Evolutionary conservation across 2,888 invertebrate genomes (phyloP), one percentile per base, ranked within the genome.

Genomic region (Tuta absoluta): DNA sequence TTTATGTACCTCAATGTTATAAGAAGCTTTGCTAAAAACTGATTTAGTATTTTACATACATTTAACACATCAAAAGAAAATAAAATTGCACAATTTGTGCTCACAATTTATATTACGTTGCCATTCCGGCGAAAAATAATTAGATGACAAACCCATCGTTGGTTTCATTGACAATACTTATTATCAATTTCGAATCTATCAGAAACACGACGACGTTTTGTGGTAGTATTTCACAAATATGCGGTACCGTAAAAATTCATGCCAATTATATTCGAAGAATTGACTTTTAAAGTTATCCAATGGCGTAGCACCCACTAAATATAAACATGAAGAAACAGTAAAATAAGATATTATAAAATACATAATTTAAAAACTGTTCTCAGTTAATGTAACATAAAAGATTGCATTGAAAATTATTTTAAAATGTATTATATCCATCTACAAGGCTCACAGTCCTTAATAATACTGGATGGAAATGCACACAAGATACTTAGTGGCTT

Each of bases 141-240:
- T 74, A 75, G 77, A 75, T 75, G 75, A 80, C 77, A 77, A 79
- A 75, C 82, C 86, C 82, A 63, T 70, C 37, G 65, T 68, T 81
- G 83, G 81, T 67, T 72, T 70, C 82, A 77, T 75, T 79, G 81
- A 82, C 82, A 86, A 84, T 78, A 82, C 84, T 85, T 86, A 79
- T 69, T 69, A 85, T 89, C 90, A 90, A 89, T 90, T 90, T 90
- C 90, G 89, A 91, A 89, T 84, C 89, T 88, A 90, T 87, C 90
- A 89, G 89, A 86, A 78, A 78, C 74, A 78, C 77, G 80, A 78
- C 77, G 80, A 65, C 56, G 66, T 59, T 62, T 61, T 58, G 61
- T 45, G 58, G 14, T 10, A 33, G 11, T 2, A 14, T 14, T 38
- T 56, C 21, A 49, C 33, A 58, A 37, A 17, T 37, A 53, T 63